Conservation (phyloP, 2,888 invertebrate genomes). For the Parnassius apollo region DNA sequence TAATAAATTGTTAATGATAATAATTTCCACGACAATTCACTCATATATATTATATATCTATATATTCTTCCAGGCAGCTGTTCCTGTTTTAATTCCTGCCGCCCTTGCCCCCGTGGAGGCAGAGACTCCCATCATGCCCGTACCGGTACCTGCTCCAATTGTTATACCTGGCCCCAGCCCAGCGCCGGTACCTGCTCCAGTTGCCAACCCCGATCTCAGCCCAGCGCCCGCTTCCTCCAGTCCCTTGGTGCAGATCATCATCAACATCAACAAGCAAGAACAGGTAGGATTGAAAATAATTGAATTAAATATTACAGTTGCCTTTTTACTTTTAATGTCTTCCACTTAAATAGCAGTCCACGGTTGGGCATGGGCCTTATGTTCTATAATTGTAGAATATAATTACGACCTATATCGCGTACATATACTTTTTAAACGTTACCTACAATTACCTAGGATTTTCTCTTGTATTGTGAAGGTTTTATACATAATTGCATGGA, state of each 20-base stretch:
- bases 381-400: too few relatives aligned
- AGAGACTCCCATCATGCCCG: not conserved
- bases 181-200: not conserved
- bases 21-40: too few relatives aligned
- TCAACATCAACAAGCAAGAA: not conserved
- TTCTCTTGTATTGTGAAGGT: too few relatives aligned
- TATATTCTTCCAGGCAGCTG: not conserved
- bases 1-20: too few relatives aligned
- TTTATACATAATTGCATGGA: too few relatives aligned
- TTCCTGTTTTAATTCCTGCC: not conserved
- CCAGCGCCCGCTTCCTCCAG: not conserved
- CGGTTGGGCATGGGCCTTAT: too few relatives aligned
- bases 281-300: not conserved
- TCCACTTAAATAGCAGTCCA: too few relatives aligned
- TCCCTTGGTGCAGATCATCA: not conserved
- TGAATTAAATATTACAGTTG: too few relatives aligned
- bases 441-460: too few relatives aligned
- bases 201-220: not conserved
- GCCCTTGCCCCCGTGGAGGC: not conserved
- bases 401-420: too few relatives aligned
- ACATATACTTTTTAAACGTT: too few relatives aligned
- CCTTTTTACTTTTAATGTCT: too few relatives aligned
- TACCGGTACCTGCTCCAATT: not conserved
- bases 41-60: not conserved
- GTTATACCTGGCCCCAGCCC: not conserved